phyloP scores from a whole-genome alignment of 2,797 vertebrate genomes.

The Picus viridis region DNA sequence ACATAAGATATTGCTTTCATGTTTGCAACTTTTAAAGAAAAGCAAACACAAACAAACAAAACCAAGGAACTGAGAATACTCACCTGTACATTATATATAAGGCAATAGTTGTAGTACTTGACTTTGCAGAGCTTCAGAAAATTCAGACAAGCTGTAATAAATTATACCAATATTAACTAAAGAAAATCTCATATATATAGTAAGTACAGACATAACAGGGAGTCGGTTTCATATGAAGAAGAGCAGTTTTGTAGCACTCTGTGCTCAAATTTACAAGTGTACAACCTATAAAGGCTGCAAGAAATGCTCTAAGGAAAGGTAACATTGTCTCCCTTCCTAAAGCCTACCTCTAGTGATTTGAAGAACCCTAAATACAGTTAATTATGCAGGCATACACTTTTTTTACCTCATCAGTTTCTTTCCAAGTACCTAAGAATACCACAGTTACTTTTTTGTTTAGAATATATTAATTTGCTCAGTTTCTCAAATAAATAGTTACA shows the following conservation, averaged over 20 bases:
- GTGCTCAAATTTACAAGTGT: rapidly evolving
- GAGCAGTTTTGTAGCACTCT: neutral
- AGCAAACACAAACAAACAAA: neutral
- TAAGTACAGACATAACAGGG: rapidly evolving
- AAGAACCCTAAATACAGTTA: neutral
- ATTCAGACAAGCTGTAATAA: slow-evolving; percentile 89
- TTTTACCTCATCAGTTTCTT: neutral
- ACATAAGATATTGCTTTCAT: neutral
- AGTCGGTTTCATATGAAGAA: rapidly evolving
- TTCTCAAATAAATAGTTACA: neutral
- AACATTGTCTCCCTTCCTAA: neutral
- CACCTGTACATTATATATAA: slow-evolving; percentile 97
- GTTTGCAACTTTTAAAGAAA: neutral
- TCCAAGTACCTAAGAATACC: neutral
- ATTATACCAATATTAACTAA: slow-evolving; percentile 8
- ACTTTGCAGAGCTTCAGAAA: slow-evolving; percentile 98
- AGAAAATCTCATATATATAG: rapidly evolving
- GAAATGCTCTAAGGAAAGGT: neutral
- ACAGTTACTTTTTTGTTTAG: neutral
- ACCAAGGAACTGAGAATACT: slow-evolving; percentile 19
- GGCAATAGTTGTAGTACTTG: slow-evolving; percentile 97
- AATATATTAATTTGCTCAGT: rapidly evolving
- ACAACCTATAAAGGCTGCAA: rapidly evolving
- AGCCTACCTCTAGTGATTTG: neutral
- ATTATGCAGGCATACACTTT: rapidly evolving